Percentiles rank a stretch among this genome's conserved stretches.
These are phyloP conservation scores for Drosophila prosaltans DNA, from an alignment of 1,140 invertebrate genomes.

Conservation along the genomic window DNA sequence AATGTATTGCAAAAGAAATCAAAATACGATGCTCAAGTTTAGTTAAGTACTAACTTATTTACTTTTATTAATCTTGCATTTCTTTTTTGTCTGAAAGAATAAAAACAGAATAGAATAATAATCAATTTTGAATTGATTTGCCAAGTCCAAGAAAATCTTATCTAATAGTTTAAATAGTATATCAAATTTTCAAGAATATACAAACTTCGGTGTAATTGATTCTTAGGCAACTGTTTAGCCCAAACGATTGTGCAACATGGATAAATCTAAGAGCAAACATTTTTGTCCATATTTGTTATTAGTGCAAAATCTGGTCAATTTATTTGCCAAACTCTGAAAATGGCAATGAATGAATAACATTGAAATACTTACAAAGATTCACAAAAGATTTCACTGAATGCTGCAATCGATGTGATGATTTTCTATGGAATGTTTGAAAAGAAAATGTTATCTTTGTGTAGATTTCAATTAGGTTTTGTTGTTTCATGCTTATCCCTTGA, in stretches of 20 bases:
- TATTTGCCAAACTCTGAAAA: conserved; percentile 21
- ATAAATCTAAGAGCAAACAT: conserved; percentile 46
- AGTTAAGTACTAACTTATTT: no score
- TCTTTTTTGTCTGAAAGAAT: no score
- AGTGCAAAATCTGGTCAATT: conserved; percentile 33
- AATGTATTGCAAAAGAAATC: no score
- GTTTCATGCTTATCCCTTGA: conserved; percentile 7
- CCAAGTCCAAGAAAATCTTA: no score
- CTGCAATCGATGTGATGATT: background rate
- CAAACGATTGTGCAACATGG: conserved; percentile 54
- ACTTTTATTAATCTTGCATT: no score
- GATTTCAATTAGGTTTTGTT: conserved; percentile 55
- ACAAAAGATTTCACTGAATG: background rate
- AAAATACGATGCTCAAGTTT: no score
- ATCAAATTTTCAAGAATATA: background rate
- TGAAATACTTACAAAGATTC: background rate
- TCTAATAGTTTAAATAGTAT: no score
- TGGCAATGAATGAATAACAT: conserved; percentile 50
- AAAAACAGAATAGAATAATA: no score
- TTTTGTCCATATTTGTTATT: conserved; percentile 37
- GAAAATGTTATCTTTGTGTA: conserved; percentile 42
- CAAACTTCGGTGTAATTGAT: background rate
- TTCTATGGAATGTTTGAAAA: conserved; percentile 41
- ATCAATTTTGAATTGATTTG: no score
- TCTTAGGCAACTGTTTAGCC: conserved; percentile 7